A percentile compares a stretch with the other conserved stretches of the same genome.
Conservation (phyloP, 2,113 vertebrate species). For the Dromas ardeola region DNA sequence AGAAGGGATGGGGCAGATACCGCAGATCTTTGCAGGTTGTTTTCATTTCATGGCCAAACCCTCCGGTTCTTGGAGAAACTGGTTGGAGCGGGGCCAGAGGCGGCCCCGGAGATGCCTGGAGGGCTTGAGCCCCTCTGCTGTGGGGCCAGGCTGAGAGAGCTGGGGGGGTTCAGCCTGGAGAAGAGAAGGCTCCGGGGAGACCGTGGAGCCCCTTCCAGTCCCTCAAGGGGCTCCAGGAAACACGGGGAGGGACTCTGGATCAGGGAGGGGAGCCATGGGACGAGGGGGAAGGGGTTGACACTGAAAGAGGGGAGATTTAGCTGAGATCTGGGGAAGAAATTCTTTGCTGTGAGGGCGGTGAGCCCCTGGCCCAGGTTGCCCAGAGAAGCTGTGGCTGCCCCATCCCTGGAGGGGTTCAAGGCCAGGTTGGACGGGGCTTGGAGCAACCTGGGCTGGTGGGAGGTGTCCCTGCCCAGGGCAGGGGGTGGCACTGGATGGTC, state of each 20-base stretch:
- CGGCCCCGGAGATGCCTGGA: background rate
- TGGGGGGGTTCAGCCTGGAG: background rate
- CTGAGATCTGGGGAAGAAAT: no score
- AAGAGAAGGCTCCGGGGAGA: no score
- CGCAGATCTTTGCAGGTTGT: background rate
- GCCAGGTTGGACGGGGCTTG: no score
- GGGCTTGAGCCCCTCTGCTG: background rate
- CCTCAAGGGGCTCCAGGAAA: no score
- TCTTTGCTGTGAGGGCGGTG: no score
- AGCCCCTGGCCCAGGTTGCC: background rate
- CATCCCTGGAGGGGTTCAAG: background rate
- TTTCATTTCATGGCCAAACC: background rate
- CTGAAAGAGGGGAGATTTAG: no score
- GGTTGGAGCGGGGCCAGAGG: no score
- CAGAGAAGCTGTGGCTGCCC: background rate
- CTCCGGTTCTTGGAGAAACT: background rate
- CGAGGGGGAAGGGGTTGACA: no score
- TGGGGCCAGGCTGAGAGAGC: background rate
- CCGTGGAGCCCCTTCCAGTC: no score
- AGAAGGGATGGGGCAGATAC: background rate
- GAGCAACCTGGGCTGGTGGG: background rate
- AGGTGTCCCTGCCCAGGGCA: background rate
- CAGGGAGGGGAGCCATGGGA: no score
- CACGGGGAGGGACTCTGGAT: no score
- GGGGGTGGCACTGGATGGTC: no score